Base-by-base conservation (phyloP, 2,113 vertebrate genomes). In the Hassar affinis region DNA sequence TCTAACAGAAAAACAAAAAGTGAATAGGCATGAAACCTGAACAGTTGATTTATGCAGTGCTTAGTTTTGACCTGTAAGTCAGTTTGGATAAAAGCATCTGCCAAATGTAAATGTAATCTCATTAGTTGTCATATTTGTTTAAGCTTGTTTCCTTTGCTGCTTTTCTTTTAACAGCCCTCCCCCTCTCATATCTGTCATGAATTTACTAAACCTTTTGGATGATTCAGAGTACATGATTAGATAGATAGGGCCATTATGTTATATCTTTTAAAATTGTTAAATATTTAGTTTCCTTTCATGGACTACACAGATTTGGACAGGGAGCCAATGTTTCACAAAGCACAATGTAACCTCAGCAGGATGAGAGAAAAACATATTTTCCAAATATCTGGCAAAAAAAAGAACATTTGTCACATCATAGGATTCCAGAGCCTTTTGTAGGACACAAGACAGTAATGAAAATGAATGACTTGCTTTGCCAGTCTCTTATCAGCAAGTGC, bases 401-500 rank as follows among this genome's bases (percentile, higher is more conserved):
- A 9, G 10, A 10, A 75, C 1, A 22, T 54, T 75, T 51, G 30
- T n/a, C 83, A 30, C 87, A 90, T 83, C 87, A 59, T 1, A 45
- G 54, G n/a, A 57, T n/a, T 81, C 33, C 30, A 51, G n/a, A 57
- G 22, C 20, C 42, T 74, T 61, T 86, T 85, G 85, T 85, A 79
- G 66, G 45, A 81, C 27, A 72, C 25, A 74, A 80, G 87, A 83
- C 87, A 83, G 51, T 86, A 78, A 81, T 83, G 77, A 78, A 69
- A 89, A 89, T 85, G 81, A 82, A 87, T 84, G 78, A 45, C 15
- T 17, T 17, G 85, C 90, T 90, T 88, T 90, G 88, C 88, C 71
- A 49, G 20, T 75, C 66, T 87, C 89, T 92, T 93, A 92, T 93
- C 92, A 88, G 89, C 84, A 86, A 81, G 83, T 80, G 38, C 90